Percentiles rank a stretch among this genome's conserved stretches.
Evolutionary conservation across 2,888 invertebrate species (phyloP).

Genomic region (Aspidiotus destructor): DNA sequence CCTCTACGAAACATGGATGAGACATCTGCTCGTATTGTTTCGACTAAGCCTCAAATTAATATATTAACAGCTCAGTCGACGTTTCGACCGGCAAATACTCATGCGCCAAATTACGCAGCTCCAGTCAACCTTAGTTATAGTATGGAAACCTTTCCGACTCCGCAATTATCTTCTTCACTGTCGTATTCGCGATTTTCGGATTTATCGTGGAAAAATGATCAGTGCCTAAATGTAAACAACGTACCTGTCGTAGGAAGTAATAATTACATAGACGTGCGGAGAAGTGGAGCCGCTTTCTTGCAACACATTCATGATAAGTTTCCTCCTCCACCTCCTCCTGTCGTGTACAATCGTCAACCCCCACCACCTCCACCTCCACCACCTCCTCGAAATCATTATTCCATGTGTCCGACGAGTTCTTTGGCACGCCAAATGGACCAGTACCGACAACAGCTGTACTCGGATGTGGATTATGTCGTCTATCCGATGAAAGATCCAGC

Average conservation of each 20-base stretch:
- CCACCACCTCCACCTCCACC: conserved; percentile 43
- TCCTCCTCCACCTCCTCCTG: conserved; percentile 56
- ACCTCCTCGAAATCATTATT: conserved; percentile 43
- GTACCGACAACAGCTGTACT: conserved; percentile 79
- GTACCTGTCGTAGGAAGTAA: conserved; percentile 52
- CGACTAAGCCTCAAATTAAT: conserved; percentile 64
- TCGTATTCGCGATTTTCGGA: neutral
- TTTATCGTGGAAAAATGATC: conserved; percentile 31
- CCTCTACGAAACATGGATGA: conserved; percentile 47
- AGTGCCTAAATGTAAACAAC: conserved; percentile 42
- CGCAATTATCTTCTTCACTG: neutral
- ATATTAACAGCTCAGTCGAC: conserved; percentile 65
- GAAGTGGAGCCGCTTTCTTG: conserved; percentile 45
- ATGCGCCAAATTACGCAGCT: conserved; percentile 15
- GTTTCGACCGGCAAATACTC: conserved; percentile 45
- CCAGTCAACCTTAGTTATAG: conserved; percentile 9
- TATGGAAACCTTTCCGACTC: conserved; percentile 42
- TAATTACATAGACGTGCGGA: conserved; percentile 54
- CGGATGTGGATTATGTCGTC: conserved; percentile 84
- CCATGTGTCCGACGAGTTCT: conserved; percentile 9
- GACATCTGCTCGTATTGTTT: conserved; percentile 65
- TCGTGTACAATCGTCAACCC: conserved; percentile 43
- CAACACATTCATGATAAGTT: conserved; percentile 38
- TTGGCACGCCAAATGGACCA: conserved; percentile 58
- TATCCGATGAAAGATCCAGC: conserved; percentile 83